Evolutionary conservation across 2,113 vertebrate genomes (phyloP).

Genomic region (Ginglymostoma cirratum): DNA sequence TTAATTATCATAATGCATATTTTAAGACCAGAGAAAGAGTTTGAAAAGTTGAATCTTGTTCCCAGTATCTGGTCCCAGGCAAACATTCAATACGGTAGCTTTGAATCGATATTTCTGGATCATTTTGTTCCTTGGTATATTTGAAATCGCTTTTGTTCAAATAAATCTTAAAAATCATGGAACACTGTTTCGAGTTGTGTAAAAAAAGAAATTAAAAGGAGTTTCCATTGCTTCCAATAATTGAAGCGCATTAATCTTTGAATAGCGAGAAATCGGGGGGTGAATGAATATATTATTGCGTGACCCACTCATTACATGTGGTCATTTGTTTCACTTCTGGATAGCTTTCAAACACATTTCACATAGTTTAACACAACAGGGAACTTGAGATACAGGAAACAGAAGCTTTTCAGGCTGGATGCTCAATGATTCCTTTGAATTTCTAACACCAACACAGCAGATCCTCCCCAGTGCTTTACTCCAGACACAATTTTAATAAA

Average conservation of each 20-base stretch:
- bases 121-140: not conserved
- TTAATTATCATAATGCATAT: not conserved
- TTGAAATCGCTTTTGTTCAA: not conserved
- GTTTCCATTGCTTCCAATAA: not conserved
- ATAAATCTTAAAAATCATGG: not conserved
- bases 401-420: not conserved
- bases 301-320: slow-evolving; percentile 13
- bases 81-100: not conserved
- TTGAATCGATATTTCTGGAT: not conserved
- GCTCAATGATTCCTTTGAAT: slow-evolving; percentile 20
- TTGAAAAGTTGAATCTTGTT: not conserved
- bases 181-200: not conserved
- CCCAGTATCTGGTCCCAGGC: not conserved
- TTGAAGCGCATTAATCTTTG: slow-evolving; percentile 1
- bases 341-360: slow-evolving; percentile 34
- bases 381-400: not conserved
- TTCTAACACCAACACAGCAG: not conserved
- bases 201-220: not conserved
- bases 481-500: not conserved
- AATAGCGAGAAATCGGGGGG: not conserved
- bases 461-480: not conserved
- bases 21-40: not conserved
- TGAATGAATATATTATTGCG: slow-evolving; percentile 13
- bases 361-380: slow-evolving; percentile 15
- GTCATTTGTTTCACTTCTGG: slow-evolving; percentile 1